phyloP scores from a whole-genome alignment of 2,797 vertebrate species.

The Dicrostonyx torquatus region DNA sequence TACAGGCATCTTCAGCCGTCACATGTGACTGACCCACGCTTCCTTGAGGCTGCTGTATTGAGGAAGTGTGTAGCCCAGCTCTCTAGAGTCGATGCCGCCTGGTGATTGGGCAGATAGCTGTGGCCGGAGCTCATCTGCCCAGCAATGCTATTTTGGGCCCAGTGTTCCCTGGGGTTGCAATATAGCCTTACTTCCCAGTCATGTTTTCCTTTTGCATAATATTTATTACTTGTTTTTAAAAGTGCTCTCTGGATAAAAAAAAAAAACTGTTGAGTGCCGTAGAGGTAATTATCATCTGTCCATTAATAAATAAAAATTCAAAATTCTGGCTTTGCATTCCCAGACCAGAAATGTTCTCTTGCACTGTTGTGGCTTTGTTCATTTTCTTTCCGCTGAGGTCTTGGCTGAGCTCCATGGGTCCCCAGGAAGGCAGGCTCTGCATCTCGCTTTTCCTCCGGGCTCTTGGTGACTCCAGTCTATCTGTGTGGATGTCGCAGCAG shows the following conservation, averaged over 20 bases:
- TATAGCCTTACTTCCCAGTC: conserved; percentile 62
- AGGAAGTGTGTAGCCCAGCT: conserved; percentile 86
- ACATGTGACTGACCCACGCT: conserved; percentile 81
- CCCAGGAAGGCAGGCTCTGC: too few relatives aligned
- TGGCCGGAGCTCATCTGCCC: conserved; percentile 87
- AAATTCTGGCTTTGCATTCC: background rate
- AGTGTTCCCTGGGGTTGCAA: conserved; percentile 75
- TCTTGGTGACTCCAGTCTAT: background rate
- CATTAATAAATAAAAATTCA: background rate
- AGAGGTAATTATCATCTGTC: conserved; percentile 22
- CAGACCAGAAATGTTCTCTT: background rate
- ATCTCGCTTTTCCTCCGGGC: background rate
- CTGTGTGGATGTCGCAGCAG: background rate
- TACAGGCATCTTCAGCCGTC: conserved; percentile 74
- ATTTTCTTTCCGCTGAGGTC: background rate
- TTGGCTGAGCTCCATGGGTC: background rate
- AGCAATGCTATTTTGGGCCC: conserved; percentile 87
- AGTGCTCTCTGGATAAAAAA: conserved; percentile 35
- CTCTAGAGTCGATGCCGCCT: conserved; percentile 85
- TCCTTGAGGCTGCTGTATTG: conserved; percentile 87
- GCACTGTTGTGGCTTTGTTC: background rate
- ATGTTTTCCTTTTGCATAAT: background rate
- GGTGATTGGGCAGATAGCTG: conserved; percentile 83
- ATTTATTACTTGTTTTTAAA: conserved; percentile 11
- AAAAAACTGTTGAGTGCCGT: conserved; percentile 20